Base-by-base conservation (phyloP, 1,140 invertebrate genomes). In the Oryctes rhinoceros region DNA sequence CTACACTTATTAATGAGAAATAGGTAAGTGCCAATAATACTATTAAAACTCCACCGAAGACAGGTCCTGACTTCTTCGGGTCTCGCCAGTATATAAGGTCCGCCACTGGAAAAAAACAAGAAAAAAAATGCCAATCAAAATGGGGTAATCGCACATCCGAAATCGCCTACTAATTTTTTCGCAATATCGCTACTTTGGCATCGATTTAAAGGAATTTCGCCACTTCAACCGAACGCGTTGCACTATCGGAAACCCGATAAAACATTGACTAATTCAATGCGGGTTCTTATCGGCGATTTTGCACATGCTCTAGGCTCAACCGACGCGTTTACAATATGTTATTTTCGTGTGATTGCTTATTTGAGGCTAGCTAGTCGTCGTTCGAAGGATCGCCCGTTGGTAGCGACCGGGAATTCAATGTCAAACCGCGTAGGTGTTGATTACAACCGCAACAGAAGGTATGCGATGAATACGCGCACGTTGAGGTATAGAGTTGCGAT, bases 1-100 rank as follows among this genome's bases (percentile, higher is more conserved):
- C 89, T 81, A 99, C 97, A 85, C 95, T 97, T 90, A 99, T 97
- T 86, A 99, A 91, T 84, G 97, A 98, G 91, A 96, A 97, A 89
- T 94, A 96, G 85, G 96, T 94, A 88, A 99, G 92, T 83, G 97
- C 96, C 86, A 99, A 90, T 81, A 99, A 93, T 82, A 97, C 91
- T 83, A 94, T 91, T 83, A 99, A 90, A 81, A 95, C 93, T 82
- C 92, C 92, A 85, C 95, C 96, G 88, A 99, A 97, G 59, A 97
- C 96, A 85, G 95, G 92, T 80, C 96, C 97, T 79, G 96, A 97
- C 88, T 96, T 96, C 89, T 96, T 97, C 80, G 96, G 94, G 91
- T 97, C 95, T 83, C 96, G 92, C 98, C 98, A 99, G 90, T 99
- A 98, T 87, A 99, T 94, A 86, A 99, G 91, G 85, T 97, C 96